Conservation (phyloP, 2,113 vertebrate species). For the Potamarius usumacintae region DNA sequence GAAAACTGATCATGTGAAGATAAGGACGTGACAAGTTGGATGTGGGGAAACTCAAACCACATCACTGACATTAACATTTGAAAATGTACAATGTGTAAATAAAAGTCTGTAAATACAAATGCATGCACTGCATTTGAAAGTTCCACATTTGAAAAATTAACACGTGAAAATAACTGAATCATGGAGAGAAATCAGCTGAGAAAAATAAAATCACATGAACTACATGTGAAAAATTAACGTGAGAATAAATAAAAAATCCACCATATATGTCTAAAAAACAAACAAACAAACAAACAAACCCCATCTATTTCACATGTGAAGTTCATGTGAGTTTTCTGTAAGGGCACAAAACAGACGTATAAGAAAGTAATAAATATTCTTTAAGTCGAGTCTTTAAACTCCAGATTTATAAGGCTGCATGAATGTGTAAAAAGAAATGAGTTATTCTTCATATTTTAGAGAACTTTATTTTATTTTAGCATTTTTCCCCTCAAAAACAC, state of each 20-base stretch:
- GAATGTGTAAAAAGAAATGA: neutral
- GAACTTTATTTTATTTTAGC: neutral
- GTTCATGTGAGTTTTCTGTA: neutral
- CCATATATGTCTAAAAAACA: neutral
- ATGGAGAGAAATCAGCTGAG: neutral
- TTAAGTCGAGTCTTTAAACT: neutral
- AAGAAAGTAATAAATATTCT: neutral
- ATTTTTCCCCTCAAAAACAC: neutral
- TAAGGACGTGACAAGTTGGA: neutral
- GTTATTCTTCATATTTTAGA: neutral
- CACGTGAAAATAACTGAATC: neutral
- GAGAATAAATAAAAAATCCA: neutral
- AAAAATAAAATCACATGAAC: neutral
- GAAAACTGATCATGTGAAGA: neutral
- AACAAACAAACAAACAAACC: too few relatives aligned
- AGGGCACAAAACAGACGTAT: neutral
- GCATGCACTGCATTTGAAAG: neutral
- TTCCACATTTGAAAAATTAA: neutral
- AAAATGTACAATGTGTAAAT: neutral
- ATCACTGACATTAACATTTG: neutral
- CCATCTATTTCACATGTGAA: neutral
- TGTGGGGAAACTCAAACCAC: neutral
- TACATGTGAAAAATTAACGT: neutral
- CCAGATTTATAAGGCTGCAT: neutral
- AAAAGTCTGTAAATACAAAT: neutral